Conservation (phyloP, 2,113 vertebrate genomes). For the Solea senegalensis region DNA sequence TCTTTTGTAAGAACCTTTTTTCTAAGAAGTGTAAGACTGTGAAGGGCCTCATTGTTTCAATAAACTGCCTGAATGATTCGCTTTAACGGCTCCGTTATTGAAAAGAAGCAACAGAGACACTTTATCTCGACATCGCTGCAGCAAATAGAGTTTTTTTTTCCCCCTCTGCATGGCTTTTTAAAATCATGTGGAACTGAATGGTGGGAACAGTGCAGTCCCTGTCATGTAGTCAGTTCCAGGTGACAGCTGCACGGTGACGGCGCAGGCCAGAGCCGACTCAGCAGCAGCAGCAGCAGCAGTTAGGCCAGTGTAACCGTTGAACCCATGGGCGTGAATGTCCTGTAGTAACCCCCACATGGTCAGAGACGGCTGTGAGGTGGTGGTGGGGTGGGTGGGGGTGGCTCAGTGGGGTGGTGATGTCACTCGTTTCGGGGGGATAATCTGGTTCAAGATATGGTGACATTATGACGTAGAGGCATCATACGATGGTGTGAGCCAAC, state of each 20-base stretch:
- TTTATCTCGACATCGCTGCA: neutral
- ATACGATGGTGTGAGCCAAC: slow-evolving; percentile 74
- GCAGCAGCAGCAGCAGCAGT: slow-evolving; percentile 41
- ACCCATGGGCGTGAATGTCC: slow-evolving; percentile 77
- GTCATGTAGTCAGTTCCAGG: slow-evolving; percentile 55
- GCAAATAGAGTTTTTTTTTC: neutral
- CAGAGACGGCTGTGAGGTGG: slow-evolving; percentile 34
- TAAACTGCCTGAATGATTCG: slow-evolving; percentile 53
- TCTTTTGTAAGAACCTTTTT: slow-evolving; percentile 42
- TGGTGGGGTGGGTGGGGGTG: neutral
- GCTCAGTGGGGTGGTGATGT: slow-evolving; percentile 51
- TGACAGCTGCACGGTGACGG: slow-evolving; percentile 74
- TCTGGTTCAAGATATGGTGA: slow-evolving; percentile 74
- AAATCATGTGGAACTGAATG: slow-evolving; percentile 2
- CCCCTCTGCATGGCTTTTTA: slow-evolving; percentile 8
- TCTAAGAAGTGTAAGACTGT: neutral
- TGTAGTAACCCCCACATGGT: slow-evolving; percentile 80
- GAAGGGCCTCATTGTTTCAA: slow-evolving; percentile 34
- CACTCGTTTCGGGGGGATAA: slow-evolving; percentile 63
- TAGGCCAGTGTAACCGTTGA: slow-evolving; percentile 45
- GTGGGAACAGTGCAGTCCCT: slow-evolving; percentile 61
- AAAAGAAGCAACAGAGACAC: neutral
- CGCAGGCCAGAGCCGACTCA: slow-evolving; percentile 36
- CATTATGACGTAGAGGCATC: slow-evolving; percentile 75
- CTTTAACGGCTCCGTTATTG: neutral